These are phyloP conservation scores for Telmatherina bonti DNA, from an alignment of 2,797 vertebrate genomes.

Conservation along the genomic window DNA sequence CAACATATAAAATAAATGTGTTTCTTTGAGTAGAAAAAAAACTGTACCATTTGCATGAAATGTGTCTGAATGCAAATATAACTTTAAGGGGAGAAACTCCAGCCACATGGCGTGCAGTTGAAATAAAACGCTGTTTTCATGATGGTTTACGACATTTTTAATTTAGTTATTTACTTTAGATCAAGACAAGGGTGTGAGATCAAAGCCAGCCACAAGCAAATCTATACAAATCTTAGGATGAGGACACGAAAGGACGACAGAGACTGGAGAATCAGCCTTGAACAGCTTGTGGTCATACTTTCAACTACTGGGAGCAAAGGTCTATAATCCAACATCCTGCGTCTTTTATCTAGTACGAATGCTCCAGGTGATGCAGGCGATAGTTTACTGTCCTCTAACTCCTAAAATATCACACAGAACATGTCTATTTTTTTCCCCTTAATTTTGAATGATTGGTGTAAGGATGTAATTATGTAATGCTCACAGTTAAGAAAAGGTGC, in stretches of 20 bases:
- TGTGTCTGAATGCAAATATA: conserved; percentile 84
- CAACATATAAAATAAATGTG: conserved; percentile 88
- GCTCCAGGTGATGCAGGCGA: conserved; percentile 8
- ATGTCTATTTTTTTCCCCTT: conserved; percentile 10
- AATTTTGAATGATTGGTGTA: conserved; percentile 13
- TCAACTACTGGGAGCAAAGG: conserved; percentile 23
- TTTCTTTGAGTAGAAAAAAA: conserved; percentile 75
- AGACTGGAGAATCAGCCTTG: conserved; percentile 17
- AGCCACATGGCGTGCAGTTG: conserved; percentile 76
- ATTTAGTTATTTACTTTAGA: conserved; percentile 26
- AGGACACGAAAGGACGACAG: neutral
- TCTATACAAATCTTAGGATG: conserved; percentile 29
- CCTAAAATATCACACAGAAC: conserved; percentile 24
- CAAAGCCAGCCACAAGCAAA: conserved; percentile 44
- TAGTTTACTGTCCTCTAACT: conserved; percentile 7
- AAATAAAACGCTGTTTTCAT: conserved; percentile 58
- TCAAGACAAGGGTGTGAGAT: conserved; percentile 30
- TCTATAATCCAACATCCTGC: conserved; percentile 6
- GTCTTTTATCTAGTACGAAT: neutral
- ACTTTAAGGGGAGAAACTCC: conserved; percentile 79
- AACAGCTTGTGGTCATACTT: conserved; percentile 38
- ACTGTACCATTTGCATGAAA: conserved; percentile 92
- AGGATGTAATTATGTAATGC: conserved; percentile 9
- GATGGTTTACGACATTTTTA: conserved; percentile 43
- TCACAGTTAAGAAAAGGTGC: conserved; percentile 12